phyloP scores from a whole-genome alignment of 2,888 invertebrate genomes.

The Apodemia mormo region DNA sequence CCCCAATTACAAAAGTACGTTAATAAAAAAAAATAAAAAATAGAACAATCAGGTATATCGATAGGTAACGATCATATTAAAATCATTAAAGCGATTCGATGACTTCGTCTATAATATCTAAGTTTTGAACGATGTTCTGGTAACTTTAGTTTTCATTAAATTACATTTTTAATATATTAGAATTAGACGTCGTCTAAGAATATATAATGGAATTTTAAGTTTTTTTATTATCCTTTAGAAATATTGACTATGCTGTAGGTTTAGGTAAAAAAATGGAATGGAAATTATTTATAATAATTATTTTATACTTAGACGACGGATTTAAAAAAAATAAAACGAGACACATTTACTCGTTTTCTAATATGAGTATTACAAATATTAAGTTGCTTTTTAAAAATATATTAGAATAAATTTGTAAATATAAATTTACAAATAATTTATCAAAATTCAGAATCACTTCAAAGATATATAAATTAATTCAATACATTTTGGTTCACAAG shows the following conservation, averaged over 20 bases:
- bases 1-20: constrained; percentile 69
- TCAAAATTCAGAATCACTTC: constrained; percentile 2
- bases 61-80: constrained; percentile 75
- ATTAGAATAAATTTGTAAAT: too few relatives aligned
- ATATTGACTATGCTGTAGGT: not conserved
- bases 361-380: constrained; percentile 10
- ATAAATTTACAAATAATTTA: not conserved
- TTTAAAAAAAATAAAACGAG: not conserved
- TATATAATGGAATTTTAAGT: not conserved
- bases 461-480: not conserved
- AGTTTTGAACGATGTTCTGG: constrained; percentile 18
- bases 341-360: not conserved
- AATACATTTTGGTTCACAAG: constrained; percentile 8
- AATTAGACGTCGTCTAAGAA: not conserved
- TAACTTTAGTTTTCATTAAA: constrained; percentile 24
- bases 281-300: not conserved
- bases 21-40: constrained; percentile 60
- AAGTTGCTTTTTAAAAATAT: not conserved
- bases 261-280: not conserved
- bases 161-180: constrained; percentile 16
- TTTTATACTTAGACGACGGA: not conserved
- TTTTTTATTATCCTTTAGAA: not conserved
- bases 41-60: constrained; percentile 72
- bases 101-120: constrained; percentile 52
- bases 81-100: constrained; percentile 70